Percentiles rank a stretch among this genome's conserved stretches.
Evolutionary conservation across 2,113 vertebrate genomes (phyloP).

Genomic region (Charina bottae): DNA sequence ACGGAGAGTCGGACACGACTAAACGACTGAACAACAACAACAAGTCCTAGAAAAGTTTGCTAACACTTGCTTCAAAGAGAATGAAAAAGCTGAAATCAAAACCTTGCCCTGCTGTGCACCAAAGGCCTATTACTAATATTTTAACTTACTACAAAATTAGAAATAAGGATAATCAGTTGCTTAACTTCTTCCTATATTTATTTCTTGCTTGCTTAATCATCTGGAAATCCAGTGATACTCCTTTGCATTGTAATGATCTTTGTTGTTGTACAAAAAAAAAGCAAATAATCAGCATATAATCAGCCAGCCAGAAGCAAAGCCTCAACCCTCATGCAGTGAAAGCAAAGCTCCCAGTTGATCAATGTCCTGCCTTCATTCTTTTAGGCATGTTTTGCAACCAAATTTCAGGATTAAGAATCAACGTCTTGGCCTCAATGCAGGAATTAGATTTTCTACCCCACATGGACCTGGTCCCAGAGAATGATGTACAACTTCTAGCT

Average conservation of each 20-base stretch:
- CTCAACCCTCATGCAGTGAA: neutral
- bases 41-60: neutral
- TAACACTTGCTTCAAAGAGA: neutral
- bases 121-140: slow-evolving; percentile 5
- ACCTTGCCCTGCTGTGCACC: neutral
- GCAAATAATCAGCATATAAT: neutral
- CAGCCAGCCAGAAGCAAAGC: neutral
- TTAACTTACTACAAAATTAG: neutral
- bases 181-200: neutral
- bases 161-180: neutral
- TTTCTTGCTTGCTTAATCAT: neutral
- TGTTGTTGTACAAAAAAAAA: neutral
- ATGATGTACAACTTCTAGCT: slow-evolving; percentile 56
- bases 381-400: neutral
- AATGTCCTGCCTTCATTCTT: neutral
- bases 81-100: neutral
- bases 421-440: slow-evolving; percentile 17
- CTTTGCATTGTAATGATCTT: neutral
- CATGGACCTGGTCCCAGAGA: slow-evolving; percentile 17
- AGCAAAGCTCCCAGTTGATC: slow-evolving; percentile 24
- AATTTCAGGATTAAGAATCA: neutral
- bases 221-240: neutral
- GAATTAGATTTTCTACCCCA: slow-evolving; percentile 4
- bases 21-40: no score
- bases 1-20: no score